Evolutionary conservation across 2,888 invertebrate genomes (phyloP), one percentile per base, ranked within the genome.

Genomic region (Caenorhabditis sp.): DNA sequence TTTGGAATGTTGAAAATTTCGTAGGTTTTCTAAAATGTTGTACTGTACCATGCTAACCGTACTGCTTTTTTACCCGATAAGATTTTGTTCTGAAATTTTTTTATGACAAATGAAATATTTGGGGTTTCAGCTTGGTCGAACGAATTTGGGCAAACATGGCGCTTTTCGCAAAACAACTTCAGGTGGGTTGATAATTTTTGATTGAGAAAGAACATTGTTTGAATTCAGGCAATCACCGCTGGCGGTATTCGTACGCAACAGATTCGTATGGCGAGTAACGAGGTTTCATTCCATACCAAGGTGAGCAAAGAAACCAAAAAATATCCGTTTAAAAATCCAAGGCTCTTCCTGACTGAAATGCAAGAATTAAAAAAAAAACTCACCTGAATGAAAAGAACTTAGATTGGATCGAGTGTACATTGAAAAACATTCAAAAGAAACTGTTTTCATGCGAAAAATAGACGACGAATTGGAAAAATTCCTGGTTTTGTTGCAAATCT

Each of bases 271-370:
- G 70, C 73, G 10, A 74, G 74, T 36, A 83, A 60, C 58, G 86
- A 86, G 59, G 84, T 77, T 23, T 81, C 82, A 25, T 85, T 86
- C 73, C 84, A 85, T 54, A 85, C 86, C 10, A 82, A 80, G 65
- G 73, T 65, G n/a, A n/a, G n/a, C n/a, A n/a, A n/a, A n/a, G n/a
- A n/a, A n/a, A n/a, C n/a, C n/a, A n/a, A n/a, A n/a, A n/a, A n/a
- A n/a, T n/a, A n/a, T n/a, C n/a, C n/a, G n/a, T n/a, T n/a, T n/a
- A n/a, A n/a, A n/a, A n/a, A n/a, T n/a, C n/a, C n/a, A n/a, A n/a
- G n/a, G n/a, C n/a, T n/a, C n/a, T n/a, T n/a, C n/a, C n/a, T n/a
- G n/a, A n/a, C n/a, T n/a, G n/a, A n/a, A n/a, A n/a, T n/a, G n/a
- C n/a, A n/a, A n/a, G n/a, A n/a, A n/a, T n/a, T n/a, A n/a, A n/a